Percentiles rank a stretch among this genome's conserved stretches.
phyloP scores from a whole-genome alignment of 2,113 vertebrate genomes.

The Forbesichthys agassizii region DNA sequence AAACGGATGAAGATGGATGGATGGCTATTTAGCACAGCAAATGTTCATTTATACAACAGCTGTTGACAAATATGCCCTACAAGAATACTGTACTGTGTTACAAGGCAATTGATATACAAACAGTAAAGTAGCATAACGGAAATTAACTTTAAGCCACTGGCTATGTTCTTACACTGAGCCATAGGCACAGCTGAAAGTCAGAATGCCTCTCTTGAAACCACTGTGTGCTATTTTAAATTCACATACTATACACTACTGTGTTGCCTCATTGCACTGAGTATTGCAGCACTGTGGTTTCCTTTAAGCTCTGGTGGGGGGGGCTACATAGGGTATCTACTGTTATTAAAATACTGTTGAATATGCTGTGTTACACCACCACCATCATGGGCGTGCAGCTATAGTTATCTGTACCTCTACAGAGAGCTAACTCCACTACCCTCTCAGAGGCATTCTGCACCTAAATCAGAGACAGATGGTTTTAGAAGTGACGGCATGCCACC shows the following conservation, averaged over 20 bases:
- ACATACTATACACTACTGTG: neutral
- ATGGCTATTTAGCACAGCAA: no score
- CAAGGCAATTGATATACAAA: no score
- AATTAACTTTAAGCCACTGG: no score
- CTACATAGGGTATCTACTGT: neutral
- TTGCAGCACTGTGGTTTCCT: neutral
- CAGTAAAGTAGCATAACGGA: no score
- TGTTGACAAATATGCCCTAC: no score
- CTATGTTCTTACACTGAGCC: no score
- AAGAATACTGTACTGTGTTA: no score
- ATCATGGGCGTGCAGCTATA: neutral
- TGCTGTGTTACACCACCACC: no score
- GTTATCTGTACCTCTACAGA: neutral
- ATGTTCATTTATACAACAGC: no score
- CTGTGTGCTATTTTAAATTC: neutral
- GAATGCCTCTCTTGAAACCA: neutral
- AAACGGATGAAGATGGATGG: no score
- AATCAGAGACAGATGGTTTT: slow-evolving; percentile 2
- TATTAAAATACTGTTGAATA: neutral
- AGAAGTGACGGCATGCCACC: slow-evolving; percentile 9
- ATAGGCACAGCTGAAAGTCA: neutral
- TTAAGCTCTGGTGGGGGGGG: neutral
- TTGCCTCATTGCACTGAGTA: neutral
- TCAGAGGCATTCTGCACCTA: neutral
- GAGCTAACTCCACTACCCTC: neutral